phyloP scores from a whole-genome alignment of 1,140 invertebrate genomes.

The Rhopalosiphum padi region DNA sequence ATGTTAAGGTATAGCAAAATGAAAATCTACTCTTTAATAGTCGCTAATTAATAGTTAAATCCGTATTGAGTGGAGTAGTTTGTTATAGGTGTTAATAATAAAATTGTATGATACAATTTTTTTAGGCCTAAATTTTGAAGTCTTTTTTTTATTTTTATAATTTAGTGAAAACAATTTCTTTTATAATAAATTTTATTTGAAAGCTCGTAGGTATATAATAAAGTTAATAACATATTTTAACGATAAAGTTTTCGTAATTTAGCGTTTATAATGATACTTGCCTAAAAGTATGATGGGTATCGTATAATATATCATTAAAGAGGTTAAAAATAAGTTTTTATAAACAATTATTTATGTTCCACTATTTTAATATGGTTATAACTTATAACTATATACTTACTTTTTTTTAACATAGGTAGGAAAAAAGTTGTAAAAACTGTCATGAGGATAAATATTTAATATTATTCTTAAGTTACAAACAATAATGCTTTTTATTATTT shows the following conservation, averaged over 20 bases:
- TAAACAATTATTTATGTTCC: constrained; percentile 3
- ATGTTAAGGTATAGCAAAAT: constrained; percentile 30
- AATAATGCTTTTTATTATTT: not conserved
- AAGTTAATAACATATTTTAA: constrained; percentile 17
- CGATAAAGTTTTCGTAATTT: not conserved
- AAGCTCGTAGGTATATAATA: not conserved
- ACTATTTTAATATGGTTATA: not conserved
- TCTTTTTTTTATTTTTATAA: not conserved
- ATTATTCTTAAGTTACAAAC: not conserved
- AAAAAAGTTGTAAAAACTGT: not conserved
- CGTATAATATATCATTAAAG: not conserved
- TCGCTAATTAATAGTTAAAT: not conserved
- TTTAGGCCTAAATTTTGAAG: not conserved
- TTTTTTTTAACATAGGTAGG: not conserved
- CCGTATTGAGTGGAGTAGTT: not conserved
- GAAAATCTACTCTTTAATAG: constrained; percentile 19
- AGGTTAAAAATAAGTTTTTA: not conserved
- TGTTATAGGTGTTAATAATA: not conserved
- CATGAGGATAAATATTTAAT: not conserved
- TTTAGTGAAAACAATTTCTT: not conserved
- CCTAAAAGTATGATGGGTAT: not conserved
- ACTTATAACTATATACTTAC: not conserved
- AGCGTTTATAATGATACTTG: not conserved
- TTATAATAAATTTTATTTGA: not conserved
- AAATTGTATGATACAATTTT: not conserved